These are phyloP conservation scores for Hirtodrosophila confusa DNA, from an alignment of 2,888 invertebrate genomes.

Conservation along the genomic window DNA sequence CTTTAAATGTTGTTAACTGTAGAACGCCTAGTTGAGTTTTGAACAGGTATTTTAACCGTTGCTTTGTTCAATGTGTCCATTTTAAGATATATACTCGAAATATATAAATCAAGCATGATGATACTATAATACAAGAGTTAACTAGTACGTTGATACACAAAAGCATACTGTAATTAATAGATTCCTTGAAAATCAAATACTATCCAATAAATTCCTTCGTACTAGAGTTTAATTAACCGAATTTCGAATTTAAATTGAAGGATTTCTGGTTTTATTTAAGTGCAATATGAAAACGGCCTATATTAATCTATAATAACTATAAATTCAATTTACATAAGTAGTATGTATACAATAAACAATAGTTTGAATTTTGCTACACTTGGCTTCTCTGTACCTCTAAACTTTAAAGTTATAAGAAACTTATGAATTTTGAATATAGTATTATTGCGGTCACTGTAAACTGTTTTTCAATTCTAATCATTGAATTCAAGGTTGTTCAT, in stretches of 20 bases:
- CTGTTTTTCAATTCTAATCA: background rate
- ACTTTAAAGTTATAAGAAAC: conserved; percentile 12
- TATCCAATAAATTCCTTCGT: conserved; percentile 4
- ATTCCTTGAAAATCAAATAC: too few species aligned
- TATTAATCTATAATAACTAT: background rate
- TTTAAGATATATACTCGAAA: conserved; percentile 30
- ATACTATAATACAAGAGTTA: conserved; percentile 17
- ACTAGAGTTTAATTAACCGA: conserved; percentile 1
- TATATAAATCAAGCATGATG: conserved; percentile 1
- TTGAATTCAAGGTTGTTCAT: too few species aligned
- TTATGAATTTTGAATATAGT: conserved; percentile 12
- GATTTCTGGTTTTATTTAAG: conserved; percentile 21
- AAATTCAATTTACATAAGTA: conserved; percentile 8
- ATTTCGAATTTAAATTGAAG: conserved; percentile 37
- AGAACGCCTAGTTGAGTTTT: conserved; percentile 55
- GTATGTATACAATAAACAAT: conserved; percentile 8
- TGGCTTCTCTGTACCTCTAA: conserved; percentile 54
- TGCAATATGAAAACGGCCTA: conserved; percentile 38
- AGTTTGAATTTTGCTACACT: conserved; percentile 57
- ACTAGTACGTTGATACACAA: background rate
- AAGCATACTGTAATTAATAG: too few species aligned
- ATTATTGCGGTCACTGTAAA: background rate
- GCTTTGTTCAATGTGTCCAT: conserved; percentile 67
- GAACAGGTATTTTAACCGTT: conserved; percentile 55
- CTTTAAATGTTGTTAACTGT: conserved; percentile 67